Base-by-base conservation (phyloP, 2,888 invertebrate genomes). In the Boloria euphrosyne region DNA sequence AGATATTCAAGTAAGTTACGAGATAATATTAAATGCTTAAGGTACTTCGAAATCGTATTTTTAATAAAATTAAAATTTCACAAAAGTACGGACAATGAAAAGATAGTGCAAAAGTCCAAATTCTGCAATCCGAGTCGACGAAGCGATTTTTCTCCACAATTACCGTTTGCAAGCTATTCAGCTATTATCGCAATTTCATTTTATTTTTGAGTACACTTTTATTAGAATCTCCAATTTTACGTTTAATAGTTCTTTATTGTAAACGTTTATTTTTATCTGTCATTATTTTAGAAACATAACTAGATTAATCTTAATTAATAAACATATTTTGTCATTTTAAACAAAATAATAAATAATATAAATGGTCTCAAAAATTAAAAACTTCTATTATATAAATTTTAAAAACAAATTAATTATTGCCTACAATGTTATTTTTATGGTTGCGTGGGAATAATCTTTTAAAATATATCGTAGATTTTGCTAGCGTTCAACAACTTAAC, bases 71-170 rank as follows among this genome's bases (percentile, higher is more conserved):
- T 63, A 10, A 55, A 55, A 55, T 55, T 16, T n/a, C 49, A 47
- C 54, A 55, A 22, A 44, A 66, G 52, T 52, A 57, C 47, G 47
- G 49, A 13, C 16, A 63, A 61, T 55, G 49, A 63, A 53, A 53
- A 49, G 55, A 55, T 63, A 47, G 49, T 55, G 17, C 52, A 60
- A 47, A 59, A 59, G n/a, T 59, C 59, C 55, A 63, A 51, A 63
- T 64, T 57, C 61, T 53, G 44, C 44, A 55, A 57, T 66, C 61
- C 58, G 52, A 57, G 18, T 47, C 47, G 61, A 52, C 57, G 52
- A 66, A 67, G 69, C 64, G 58, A 64, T 64, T 69, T 64, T 69
- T 66, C 66, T 64, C 64, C 53, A 54, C 58, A 58, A 66, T 66
- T 63, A 61, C 53, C n/a, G 57, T 54, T 54, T n/a, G 62, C 52